These are phyloP conservation scores for Rhadinocentrus ornatus DNA, from an alignment of 2,797 vertebrate species.

Conservation along the genomic window DNA sequence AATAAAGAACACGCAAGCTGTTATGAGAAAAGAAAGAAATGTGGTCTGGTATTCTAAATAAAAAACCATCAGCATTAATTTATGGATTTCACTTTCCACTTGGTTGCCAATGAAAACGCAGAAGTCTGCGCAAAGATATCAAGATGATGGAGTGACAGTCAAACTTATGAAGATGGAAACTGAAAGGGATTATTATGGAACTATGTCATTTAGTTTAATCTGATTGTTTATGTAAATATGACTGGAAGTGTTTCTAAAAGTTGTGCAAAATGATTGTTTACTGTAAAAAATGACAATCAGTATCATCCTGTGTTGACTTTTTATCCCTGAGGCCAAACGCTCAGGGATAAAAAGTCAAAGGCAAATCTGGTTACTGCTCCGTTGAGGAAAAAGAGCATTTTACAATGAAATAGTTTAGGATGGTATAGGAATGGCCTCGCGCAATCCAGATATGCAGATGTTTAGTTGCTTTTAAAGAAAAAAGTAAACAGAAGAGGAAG, in stretches of 20 bases:
- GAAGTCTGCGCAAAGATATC: not conserved
- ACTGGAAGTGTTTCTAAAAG: not conserved
- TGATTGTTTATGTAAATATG: not conserved
- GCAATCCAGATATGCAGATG: conserved; percentile 18
- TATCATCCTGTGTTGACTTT: conserved; percentile 11
- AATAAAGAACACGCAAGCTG: not conserved
- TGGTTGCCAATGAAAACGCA: not conserved
- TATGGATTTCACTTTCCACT: not conserved
- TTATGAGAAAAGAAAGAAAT: not conserved
- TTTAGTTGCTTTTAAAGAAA: conserved; percentile 24
- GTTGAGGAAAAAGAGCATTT: not conserved
- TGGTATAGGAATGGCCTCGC: not conserved
- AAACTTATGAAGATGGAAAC: not conserved
- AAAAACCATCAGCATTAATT: not conserved
- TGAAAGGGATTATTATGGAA: not conserved
- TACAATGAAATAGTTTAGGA: conserved; percentile 1
- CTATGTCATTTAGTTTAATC: not conserved
- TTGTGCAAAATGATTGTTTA: not conserved
- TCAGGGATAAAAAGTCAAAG: too few relatives aligned
- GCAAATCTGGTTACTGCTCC: too few relatives aligned
- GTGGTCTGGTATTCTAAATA: not conserved
- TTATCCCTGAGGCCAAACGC: too few relatives aligned
- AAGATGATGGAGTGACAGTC: not conserved
- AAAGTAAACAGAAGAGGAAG: not conserved
- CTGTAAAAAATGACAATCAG: not conserved